phyloP scores from a whole-genome alignment of 2,888 invertebrate genomes.

The Halictus quadricinctus region DNA sequence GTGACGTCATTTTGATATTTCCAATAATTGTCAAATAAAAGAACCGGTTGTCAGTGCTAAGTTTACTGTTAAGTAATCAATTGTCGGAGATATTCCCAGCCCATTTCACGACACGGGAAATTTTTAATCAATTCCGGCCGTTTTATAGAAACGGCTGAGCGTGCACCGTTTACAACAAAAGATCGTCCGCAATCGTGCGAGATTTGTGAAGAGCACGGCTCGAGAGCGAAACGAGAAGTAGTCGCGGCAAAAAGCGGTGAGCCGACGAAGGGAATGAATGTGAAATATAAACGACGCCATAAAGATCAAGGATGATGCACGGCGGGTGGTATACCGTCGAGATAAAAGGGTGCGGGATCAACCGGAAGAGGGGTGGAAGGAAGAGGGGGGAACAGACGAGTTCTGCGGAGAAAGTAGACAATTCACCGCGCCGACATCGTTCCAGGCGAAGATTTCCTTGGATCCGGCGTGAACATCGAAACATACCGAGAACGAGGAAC shows the following conservation, averaged over 20 bases:
- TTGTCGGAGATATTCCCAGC: no score
- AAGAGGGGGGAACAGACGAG: not conserved
- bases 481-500: slow-evolving; percentile 1
- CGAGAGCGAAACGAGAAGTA: not conserved
- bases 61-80: no score
- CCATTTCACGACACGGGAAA: no score
- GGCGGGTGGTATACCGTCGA: not conserved
- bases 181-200: not conserved
- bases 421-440: not conserved
- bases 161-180: not conserved
- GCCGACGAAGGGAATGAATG: not conserved
- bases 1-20: no score
- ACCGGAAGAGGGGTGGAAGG: no score
- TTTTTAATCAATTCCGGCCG: not conserved
- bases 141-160: not conserved
- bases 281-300: not conserved
- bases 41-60: no score
- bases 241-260: not conserved
- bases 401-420: slow-evolving; percentile 3
- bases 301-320: slow-evolving; percentile 8
- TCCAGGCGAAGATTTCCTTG: slow-evolving; percentile 10
- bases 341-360: not conserved
- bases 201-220: not conserved
- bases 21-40: no score
- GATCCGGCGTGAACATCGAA: not conserved